A percentile compares a stretch with the other conserved stretches of the same genome.
Evolutionary conservation across 2,888 invertebrate species (phyloP).

Genomic region (Andrena trimmerana): DNA sequence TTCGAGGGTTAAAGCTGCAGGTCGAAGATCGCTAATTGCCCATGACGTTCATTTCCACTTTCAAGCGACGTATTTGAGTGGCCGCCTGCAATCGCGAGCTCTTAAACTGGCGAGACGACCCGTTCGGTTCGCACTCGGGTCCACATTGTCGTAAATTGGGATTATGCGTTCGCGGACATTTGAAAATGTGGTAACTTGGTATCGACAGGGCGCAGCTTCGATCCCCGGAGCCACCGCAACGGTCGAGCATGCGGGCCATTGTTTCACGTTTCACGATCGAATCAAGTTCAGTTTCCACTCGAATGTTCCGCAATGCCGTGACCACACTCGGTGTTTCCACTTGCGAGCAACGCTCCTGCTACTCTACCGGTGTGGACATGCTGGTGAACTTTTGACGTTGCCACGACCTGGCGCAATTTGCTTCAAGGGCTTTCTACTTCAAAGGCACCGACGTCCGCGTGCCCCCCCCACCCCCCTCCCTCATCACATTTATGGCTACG

Average conservation of each 20-base stretch:
- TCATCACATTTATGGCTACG: constrained; percentile 48
- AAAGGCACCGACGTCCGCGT: constrained; percentile 49
- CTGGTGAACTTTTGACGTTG: constrained; percentile 58
- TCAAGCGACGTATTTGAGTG: neutral
- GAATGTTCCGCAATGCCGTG: constrained; percentile 66
- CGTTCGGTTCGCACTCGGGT: neutral
- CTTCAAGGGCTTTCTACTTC: constrained; percentile 61
- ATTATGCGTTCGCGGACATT: constrained; percentile 35
- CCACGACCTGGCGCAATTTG: constrained; percentile 65
- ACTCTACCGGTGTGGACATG: constrained; percentile 55
- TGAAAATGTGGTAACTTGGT: constrained; percentile 57
- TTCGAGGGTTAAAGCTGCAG: neutral
- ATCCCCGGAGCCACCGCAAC: constrained; percentile 51
- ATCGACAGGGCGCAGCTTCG: constrained; percentile 60
- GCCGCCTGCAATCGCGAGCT: neutral
- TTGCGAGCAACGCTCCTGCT: constrained; percentile 51
- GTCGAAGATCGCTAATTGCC: constrained; percentile 5
- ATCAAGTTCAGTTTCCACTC: constrained; percentile 72
- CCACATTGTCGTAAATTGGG: constrained; percentile 45
- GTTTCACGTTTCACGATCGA: constrained; percentile 68
- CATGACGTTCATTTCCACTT: constrained; percentile 8
- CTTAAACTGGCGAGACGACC: constrained; percentile 26
- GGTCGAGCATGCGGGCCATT: constrained; percentile 60
- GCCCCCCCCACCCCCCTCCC: constrained; percentile 23
- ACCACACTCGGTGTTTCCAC: constrained; percentile 69